Evolutionary conservation across 2,797 vertebrate species (phyloP).

Genomic region (Sorex maritimensis): DNA sequence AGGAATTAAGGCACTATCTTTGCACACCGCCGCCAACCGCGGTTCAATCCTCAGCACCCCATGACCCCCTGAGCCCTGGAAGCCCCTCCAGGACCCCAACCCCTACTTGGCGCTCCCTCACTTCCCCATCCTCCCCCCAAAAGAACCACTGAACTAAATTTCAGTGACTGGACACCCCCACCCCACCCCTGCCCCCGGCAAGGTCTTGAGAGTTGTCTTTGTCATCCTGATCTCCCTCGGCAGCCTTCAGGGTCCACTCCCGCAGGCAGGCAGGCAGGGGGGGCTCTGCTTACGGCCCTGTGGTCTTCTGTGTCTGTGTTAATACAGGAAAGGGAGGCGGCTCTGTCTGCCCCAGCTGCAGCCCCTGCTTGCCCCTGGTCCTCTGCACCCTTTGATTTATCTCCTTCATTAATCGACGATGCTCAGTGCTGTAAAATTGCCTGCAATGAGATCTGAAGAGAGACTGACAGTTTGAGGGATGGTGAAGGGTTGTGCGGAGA

Average conservation of each 20-base stretch:
- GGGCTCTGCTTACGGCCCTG: not conserved
- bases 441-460: conserved; percentile 74
- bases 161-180: not conserved
- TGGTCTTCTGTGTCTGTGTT: not conserved
- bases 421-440: conserved; percentile 55
- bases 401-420: conserved; percentile 60
- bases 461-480: conserved; percentile 71
- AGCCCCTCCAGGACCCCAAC: too few relatives aligned
- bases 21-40: not conserved
- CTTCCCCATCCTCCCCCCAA: not conserved
- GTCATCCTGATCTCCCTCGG: not conserved
- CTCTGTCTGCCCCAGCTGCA: not conserved
- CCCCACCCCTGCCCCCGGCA: too few relatives aligned
- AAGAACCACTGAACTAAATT: not conserved
- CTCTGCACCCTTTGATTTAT: conserved; percentile 23
- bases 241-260: not conserved
- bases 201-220: not conserved
- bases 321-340: not conserved
- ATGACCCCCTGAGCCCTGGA: too few relatives aligned
- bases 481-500: conserved; percentile 36
- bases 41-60: too few relatives aligned
- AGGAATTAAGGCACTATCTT: not conserved
- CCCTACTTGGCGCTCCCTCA: too few relatives aligned
- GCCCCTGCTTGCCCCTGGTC: not conserved
- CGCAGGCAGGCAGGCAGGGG: accelerated